A percentile compares a stretch with the other conserved stretches of the same genome.
These are phyloP conservation scores for Hylia prasina DNA, from an alignment of 2,113 vertebrate species.

Conservation along the genomic window DNA sequence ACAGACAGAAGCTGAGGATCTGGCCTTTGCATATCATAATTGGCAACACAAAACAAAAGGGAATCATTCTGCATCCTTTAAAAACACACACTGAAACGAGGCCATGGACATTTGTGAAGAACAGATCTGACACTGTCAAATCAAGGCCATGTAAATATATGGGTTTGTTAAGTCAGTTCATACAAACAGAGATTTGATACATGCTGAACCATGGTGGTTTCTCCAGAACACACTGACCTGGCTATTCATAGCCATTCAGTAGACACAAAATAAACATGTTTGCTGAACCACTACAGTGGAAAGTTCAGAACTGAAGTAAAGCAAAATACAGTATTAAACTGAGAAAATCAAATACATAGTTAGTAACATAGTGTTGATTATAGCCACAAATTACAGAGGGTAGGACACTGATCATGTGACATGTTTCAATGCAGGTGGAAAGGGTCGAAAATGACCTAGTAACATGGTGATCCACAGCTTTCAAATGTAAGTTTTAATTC, in stretches of 20 bases:
- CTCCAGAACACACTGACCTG: slow-evolving; percentile 13
- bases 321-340: neutral
- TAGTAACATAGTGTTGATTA: slow-evolving; percentile 47
- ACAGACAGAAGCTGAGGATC: neutral
- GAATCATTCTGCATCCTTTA: neutral
- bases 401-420: slow-evolving; percentile 65
- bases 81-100: neutral
- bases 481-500: slow-evolving; percentile 72
- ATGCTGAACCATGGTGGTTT: neutral
- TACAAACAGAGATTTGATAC: neutral
- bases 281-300: slow-evolving; percentile 65
- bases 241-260: neutral
- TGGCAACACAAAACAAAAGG: neutral
- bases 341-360: slow-evolving; percentile 20
- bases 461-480: slow-evolving; percentile 67
- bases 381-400: slow-evolving; percentile 49
- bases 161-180: neutral
- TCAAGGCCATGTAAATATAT: neutral
- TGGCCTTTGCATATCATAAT: neutral
- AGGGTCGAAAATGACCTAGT: slow-evolving; percentile 70
- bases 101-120: neutral
- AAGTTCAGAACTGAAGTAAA: slow-evolving; percentile 50
- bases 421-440: slow-evolving; percentile 70
- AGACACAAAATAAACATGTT: slow-evolving; percentile 41
- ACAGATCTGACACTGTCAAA: slow-evolving; percentile 2